These are phyloP conservation scores for Acipenser oxyrinchus DNA, from an alignment of 2,797 vertebrate genomes.

Conservation along the genomic window DNA sequence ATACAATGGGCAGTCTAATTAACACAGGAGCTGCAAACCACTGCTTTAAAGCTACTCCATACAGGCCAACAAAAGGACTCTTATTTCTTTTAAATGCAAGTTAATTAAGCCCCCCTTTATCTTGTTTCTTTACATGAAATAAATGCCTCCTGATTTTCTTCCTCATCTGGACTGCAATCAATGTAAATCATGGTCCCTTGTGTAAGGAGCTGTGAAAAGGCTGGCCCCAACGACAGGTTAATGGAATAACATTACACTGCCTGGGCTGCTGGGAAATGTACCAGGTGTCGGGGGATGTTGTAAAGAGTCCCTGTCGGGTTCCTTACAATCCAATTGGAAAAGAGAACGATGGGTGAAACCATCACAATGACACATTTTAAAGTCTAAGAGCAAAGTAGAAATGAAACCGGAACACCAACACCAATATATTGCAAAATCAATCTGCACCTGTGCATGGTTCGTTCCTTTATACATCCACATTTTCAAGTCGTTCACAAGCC, in stretches of 20 bases:
- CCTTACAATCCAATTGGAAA: not conserved
- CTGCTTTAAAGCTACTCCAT: constrained; percentile 5
- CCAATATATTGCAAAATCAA: too few species aligned
- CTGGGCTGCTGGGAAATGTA: constrained; percentile 5
- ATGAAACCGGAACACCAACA: too few species aligned
- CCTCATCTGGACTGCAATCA: constrained; percentile 4
- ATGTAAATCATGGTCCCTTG: constrained; percentile 11
- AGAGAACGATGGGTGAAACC: not conserved
- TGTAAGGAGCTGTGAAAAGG: not conserved
- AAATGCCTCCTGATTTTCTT: not conserved
- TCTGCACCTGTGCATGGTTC: too few species aligned
- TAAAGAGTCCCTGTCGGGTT: not conserved
- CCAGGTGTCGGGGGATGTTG: constrained; percentile 2
- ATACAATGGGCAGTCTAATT: constrained; percentile 17
- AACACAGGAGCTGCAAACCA: constrained; percentile 18
- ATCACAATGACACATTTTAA: too few species aligned
- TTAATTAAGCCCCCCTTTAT: constrained; percentile 19
- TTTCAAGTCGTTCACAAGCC: too few species aligned
- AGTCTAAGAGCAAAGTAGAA: too few species aligned
- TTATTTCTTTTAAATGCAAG: constrained; percentile 4
- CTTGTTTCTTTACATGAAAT: constrained; percentile 13
- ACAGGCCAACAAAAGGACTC: constrained; percentile 11
- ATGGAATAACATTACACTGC: constrained; percentile 7
- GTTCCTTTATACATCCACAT: too few species aligned
- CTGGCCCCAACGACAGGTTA: constrained; percentile 11